Base-by-base conservation (phyloP, 2,113 vertebrate genomes). In the Speoplatyrhinus poulsoni region DNA sequence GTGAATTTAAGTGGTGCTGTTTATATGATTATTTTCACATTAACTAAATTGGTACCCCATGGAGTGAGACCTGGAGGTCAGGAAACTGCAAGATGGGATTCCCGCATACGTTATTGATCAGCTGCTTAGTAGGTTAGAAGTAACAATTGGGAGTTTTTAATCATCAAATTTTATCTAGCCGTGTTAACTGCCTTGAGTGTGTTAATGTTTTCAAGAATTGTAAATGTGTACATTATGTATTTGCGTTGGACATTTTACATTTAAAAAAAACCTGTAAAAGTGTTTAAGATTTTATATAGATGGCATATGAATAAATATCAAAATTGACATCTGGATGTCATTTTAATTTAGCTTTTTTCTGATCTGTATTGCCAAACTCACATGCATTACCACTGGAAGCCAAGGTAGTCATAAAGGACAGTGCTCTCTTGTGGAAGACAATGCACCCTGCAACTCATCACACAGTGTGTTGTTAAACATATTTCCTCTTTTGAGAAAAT, bases 251-350 rank as follows among this genome's bases (percentile, higher is more conserved):
- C 84, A 91, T 88, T 92, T 88, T 72, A 80, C 73, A 70, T 67
- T 90, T 82, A 83, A 65, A 69, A 88, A 88, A 79, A 87, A 85
- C 90, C 89, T 91, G 93, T 94, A 93, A 94, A 93, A 90, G 85
- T 92, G 88, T 91, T 94, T 94, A 94, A 91, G 93, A 93, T 92
- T 85, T 93, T 95, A 93, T 93, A 93, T 93, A 86, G 86, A 92
- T 88, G 79, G 91, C 89, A 92, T 91, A 91, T 91, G 83, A 93
- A 93, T 93, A 93, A 94, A 95, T 92, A 91, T 92, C 89, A 91
- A 10, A 36, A 52, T 4, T 49, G 57, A 68, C 64, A 63, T 64
- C 62, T 4, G 62, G 8, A 61, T 41, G 50, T 62, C 46, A 64
- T 72, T 67, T 48, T 82, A 89, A 87, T 86, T 80, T 79, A 69